Conservation (phyloP, 2,888 invertebrate genomes). For the Elmis aenea region DNA sequence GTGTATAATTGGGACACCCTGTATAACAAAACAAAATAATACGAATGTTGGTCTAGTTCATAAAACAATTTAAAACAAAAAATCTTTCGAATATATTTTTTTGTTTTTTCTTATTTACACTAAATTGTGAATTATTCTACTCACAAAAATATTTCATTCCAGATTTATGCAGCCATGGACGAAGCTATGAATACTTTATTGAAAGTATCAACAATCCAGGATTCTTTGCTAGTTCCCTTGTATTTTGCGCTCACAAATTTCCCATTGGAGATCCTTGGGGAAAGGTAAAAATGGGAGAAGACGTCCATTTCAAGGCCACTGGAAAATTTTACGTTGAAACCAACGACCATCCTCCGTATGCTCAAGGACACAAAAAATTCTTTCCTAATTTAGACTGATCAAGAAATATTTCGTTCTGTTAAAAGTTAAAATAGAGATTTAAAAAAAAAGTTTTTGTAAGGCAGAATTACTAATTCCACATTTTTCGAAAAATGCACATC, state of each 20-base stretch:
- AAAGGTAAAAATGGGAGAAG: neutral
- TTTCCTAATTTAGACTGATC: no score
- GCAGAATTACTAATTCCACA: no score
- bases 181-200: neutral
- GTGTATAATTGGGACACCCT: no score
- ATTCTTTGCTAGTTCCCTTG: neutral
- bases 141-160: neutral
- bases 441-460: no score
- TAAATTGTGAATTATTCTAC: neutral
- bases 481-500: no score
- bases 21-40: no score
- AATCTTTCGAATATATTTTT: no score
- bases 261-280: neutral
- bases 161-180: neutral
- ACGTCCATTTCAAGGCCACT: neutral
- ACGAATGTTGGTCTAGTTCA: no score
- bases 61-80: no score
- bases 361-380: neutral
- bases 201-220: neutral
- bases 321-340: neutral
- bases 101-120: neutral
- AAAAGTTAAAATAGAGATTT: no score
- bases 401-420: no score
- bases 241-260: neutral
- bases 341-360: neutral